A percentile compares a stretch with the other conserved stretches of the same genome.
These are phyloP conservation scores for Drosophila borealis DNA, from an alignment of 2,888 invertebrate species.

Conservation along the genomic window DNA sequence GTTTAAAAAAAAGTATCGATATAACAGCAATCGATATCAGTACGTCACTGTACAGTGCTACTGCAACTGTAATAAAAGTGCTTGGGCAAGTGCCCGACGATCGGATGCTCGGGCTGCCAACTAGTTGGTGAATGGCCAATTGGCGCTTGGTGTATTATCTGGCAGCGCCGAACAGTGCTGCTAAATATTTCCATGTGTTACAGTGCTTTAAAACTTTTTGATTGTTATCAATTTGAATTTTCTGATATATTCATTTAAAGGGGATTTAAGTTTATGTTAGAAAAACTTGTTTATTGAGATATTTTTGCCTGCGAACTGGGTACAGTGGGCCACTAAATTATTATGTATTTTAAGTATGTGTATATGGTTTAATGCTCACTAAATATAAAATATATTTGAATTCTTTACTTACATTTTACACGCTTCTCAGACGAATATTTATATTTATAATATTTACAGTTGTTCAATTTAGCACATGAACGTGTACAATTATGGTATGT, in stretches of 20 bases:
- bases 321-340: conserved; percentile 63
- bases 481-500: conserved; percentile 55
- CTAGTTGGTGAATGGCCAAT: not conserved
- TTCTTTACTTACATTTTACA: conserved; percentile 39
- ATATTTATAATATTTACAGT: conserved; percentile 56
- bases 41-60: not conserved
- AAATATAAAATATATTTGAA: conserved; percentile 53
- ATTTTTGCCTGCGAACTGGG: conserved; percentile 63
- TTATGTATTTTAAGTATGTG: conserved; percentile 50
- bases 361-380: conserved; percentile 54
- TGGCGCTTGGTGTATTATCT: not conserved
- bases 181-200: not conserved
- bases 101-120: not conserved
- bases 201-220: not conserved
- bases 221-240: not conserved
- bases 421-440: conserved; percentile 18
- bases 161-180: conserved; percentile 16
- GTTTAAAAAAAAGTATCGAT: conserved; percentile 30
- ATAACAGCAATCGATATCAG: conserved; percentile 16
- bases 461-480: conserved; percentile 45
- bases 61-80: not conserved
- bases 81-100: not conserved
- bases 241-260: not conserved
- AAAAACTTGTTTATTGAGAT: conserved; percentile 75
- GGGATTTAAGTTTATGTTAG: conserved; percentile 48